Evolutionary conservation across 2,888 invertebrate genomes (phyloP).

Genomic region (Melinaea menophilus): DNA sequence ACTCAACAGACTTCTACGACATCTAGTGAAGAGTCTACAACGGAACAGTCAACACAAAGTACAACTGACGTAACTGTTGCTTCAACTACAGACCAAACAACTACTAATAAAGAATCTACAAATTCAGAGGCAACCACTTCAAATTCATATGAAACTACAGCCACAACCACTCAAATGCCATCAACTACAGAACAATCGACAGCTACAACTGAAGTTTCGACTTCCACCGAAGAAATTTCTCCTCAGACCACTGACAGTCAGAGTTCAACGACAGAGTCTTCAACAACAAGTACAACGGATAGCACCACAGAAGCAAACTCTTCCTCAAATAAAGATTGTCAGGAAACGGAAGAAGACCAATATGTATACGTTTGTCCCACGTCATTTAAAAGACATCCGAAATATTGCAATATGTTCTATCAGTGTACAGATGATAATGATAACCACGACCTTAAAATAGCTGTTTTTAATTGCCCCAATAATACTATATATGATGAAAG

Average conservation of each 20-base stretch:
- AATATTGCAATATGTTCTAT: slow-evolving; percentile 89
- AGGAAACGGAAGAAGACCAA: slow-evolving; percentile 83
- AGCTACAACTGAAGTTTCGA: slow-evolving; percentile 35
- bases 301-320: slow-evolving; percentile 38
- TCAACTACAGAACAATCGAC: slow-evolving; percentile 18
- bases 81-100: slow-evolving; percentile 30
- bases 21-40: slow-evolving; percentile 13
- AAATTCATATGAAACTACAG: slow-evolving; percentile 29
- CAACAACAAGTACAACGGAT: slow-evolving; percentile 34
- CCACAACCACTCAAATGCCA: slow-evolving; percentile 13
- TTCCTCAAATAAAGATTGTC: slow-evolving; percentile 61
- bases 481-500: slow-evolving; percentile 86
- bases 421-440: slow-evolving; percentile 85
- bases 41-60: slow-evolving; percentile 24
- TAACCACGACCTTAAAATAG: slow-evolving; percentile 83
- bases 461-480: slow-evolving; percentile 86
- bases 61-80: slow-evolving; percentile 34
- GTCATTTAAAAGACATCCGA: slow-evolving; percentile 89
- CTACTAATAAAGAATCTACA: slow-evolving; percentile 13
- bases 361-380: slow-evolving; percentile 87
- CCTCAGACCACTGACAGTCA: slow-evolving; percentile 36
- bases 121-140: slow-evolving; percentile 28
- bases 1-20: slow-evolving; percentile 15
- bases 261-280: slow-evolving; percentile 29
- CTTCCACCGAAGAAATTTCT: slow-evolving; percentile 33